phyloP scores from a whole-genome alignment of 2,113 vertebrate species.

The Crotalus viridis region DNA sequence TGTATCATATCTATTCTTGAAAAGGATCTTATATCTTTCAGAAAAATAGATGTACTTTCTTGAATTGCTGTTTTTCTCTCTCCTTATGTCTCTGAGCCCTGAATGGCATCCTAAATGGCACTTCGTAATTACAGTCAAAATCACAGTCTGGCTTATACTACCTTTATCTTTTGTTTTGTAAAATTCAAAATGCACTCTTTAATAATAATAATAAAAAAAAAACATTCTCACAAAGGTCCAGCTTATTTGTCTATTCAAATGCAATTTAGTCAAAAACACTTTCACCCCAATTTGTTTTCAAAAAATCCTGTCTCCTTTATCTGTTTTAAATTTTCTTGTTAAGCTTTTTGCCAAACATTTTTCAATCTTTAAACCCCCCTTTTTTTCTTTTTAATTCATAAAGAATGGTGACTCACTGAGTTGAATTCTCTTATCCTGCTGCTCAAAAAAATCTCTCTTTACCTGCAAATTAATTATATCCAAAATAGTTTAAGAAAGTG shows the following conservation, averaged over 20 bases:
- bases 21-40: background rate
- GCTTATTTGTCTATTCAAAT: background rate
- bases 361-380: background rate
- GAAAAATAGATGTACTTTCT: background rate
- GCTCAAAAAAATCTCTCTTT: no score
- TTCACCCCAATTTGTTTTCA: rapidly evolving
- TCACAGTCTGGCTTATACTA: no score
- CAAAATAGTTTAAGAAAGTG: background rate
- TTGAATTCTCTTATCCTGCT: no score
- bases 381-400: background rate
- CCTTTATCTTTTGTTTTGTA: background rate
- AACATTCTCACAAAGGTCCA: background rate
- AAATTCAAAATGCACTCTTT: background rate
- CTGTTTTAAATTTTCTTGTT: background rate
- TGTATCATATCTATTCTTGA: background rate
- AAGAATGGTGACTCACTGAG: background rate
- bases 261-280: background rate
- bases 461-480: background rate
- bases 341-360: background rate
- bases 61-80: background rate
- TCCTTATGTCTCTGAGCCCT: background rate
- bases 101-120: background rate
- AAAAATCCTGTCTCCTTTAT: background rate
- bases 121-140: no score
- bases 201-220: background rate